Evolutionary conservation across 2,113 vertebrate genomes (phyloP).

Genomic region (Micronycteris hirsuta): DNA sequence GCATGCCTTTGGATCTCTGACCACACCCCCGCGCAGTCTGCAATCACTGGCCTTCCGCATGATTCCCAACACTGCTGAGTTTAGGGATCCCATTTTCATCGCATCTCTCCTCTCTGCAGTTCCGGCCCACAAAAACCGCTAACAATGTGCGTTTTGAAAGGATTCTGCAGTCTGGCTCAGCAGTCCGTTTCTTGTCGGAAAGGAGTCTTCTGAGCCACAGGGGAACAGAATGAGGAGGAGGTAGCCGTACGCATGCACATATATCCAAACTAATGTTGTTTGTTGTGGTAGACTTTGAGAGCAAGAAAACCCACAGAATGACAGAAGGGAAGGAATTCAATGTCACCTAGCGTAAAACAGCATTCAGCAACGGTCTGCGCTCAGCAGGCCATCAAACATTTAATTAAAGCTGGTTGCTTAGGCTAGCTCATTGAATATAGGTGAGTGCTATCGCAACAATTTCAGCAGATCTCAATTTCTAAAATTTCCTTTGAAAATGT

Average conservation of each 20-base stretch:
- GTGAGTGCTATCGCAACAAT: neutral
- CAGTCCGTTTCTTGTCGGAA: neutral
- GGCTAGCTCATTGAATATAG: neutral
- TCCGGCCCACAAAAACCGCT: neutral
- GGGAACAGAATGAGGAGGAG: neutral
- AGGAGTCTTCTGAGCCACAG: conserved; percentile 20
- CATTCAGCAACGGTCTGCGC: neutral
- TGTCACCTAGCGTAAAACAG: neutral
- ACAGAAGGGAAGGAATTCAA: neutral
- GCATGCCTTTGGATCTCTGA: neutral
- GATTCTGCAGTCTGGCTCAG: neutral
- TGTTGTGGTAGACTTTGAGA: neutral
- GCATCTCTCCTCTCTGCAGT: neutral
- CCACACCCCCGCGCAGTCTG: neutral
- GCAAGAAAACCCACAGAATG: neutral
- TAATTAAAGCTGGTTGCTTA: neutral
- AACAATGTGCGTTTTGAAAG: neutral
- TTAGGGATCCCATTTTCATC: conserved; percentile 9
- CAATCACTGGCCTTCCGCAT: neutral
- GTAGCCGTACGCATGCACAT: neutral
- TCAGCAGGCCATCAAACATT: conserved; percentile 4
- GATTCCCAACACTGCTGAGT: neutral
- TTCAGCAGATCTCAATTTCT: conserved; percentile 7
- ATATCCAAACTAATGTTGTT: neutral
- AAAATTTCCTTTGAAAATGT: neutral